phyloP scores from a whole-genome alignment of 2,888 invertebrate genomes.

The Acleris emargana region DNA sequence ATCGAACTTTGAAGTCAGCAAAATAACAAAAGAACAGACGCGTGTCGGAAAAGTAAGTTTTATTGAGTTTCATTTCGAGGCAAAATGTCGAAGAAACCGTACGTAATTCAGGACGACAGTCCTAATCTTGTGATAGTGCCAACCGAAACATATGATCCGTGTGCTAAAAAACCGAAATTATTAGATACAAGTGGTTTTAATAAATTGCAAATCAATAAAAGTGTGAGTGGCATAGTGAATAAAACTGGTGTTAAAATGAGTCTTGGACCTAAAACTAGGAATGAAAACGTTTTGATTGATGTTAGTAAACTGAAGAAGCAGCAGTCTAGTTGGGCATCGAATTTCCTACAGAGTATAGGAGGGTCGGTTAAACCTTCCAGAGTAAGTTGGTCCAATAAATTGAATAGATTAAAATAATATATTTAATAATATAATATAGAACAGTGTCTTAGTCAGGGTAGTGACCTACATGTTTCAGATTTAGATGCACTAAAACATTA shows the following conservation, averaged over 20 bases:
- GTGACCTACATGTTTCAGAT: no score
- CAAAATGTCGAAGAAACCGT: constrained; percentile 40
- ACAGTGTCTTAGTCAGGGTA: no score
- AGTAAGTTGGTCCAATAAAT: constrained; percentile 35
- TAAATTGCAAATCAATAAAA: neutral
- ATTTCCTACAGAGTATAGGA: constrained; percentile 43
- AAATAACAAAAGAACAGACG: constrained; percentile 35
- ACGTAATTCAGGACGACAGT: constrained; percentile 45
- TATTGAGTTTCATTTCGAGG: constrained; percentile 16
- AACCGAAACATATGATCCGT: constrained; percentile 37
- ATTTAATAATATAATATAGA: neutral
- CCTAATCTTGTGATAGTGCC: constrained; percentile 54
- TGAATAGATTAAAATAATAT: neutral
- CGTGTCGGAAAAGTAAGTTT: constrained; percentile 6
- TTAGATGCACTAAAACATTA: no score
- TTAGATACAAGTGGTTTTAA: constrained; percentile 23
- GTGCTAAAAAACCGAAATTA: constrained; percentile 41
- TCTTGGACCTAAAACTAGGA: constrained; percentile 8
- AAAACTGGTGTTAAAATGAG: constrained; percentile 15
- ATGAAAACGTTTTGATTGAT: constrained; percentile 25
- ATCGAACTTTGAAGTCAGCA: constrained; percentile 3
- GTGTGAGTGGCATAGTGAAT: constrained; percentile 14
- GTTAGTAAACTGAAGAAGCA: constrained; percentile 19
- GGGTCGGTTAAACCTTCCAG: constrained; percentile 34
- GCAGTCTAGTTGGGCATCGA: constrained; percentile 42